These are phyloP conservation scores for Phalacrocorax brasilianus DNA, from an alignment of 2,113 vertebrate genomes.

Conservation along the genomic window DNA sequence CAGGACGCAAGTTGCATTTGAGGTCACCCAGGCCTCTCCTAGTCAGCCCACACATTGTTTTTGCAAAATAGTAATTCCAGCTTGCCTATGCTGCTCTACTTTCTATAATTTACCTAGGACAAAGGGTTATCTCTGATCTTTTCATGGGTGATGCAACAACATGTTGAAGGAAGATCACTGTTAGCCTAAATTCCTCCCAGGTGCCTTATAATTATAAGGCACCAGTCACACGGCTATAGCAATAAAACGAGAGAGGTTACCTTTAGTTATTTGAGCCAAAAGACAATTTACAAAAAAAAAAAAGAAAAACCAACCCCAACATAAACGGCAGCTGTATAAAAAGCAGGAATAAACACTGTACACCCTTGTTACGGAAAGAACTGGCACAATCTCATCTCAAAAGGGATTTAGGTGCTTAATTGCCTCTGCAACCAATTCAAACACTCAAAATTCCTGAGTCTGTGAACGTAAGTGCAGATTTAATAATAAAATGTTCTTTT, in stretches of 20 bases:
- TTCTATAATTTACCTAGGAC: not conserved
- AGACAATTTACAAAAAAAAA: not conserved
- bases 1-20: not conserved
- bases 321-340: not conserved
- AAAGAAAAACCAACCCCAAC: too few species aligned
- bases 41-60: not conserved
- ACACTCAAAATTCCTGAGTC: not conserved
- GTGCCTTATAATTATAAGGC: not conserved
- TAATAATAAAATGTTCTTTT: not conserved
- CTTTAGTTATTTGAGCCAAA: not conserved
- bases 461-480: not conserved
- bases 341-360: not conserved
- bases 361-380: not conserved
- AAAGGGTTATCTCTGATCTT: not conserved
- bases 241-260: not conserved
- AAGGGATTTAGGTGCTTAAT: constrained; percentile 22
- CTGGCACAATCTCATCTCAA: not conserved
- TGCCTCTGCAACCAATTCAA: not conserved
- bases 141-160: not conserved
- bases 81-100: not conserved
- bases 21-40: not conserved
- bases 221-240: not conserved
- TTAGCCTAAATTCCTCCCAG: not conserved
- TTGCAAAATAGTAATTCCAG: not conserved
- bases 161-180: not conserved